Conservation (phyloP, 2,797 vertebrate genomes). For the Poecilia velifera region DNA sequence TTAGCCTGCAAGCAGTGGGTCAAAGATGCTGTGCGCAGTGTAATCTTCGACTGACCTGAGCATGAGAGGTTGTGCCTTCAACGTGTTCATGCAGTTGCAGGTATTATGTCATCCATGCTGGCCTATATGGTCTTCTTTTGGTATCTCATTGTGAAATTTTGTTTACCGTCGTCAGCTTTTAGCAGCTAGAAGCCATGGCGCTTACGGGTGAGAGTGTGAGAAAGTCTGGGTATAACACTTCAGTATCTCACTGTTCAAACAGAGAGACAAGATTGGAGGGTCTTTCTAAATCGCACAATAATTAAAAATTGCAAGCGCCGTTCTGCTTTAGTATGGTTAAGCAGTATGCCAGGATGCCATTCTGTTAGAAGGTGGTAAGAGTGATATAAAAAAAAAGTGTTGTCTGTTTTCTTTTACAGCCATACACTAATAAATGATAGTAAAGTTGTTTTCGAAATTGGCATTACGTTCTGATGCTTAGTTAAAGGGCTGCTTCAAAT, state of each 20-base stretch:
- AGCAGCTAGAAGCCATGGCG: not conserved
- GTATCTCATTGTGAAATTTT: conserved; percentile 13
- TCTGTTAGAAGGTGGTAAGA: not conserved
- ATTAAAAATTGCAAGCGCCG: not conserved
- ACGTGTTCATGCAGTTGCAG: conserved; percentile 25
- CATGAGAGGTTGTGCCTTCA: conserved; percentile 38
- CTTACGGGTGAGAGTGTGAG: not conserved
- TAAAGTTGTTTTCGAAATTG: not conserved
- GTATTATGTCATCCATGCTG: conserved; percentile 26
- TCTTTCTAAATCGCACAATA: not conserved
- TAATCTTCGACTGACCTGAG: conserved; percentile 12
- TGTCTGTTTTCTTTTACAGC: not conserved
- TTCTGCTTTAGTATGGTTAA: not conserved
- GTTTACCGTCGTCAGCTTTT: not conserved
- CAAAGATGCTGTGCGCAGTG: conserved; percentile 22
- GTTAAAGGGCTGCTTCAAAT: not conserved
- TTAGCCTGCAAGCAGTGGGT: conserved; percentile 43
- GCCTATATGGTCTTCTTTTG: conserved; percentile 24
- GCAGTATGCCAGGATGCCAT: not conserved
- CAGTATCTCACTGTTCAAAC: not conserved
- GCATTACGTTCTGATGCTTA: not conserved
- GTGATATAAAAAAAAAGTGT: not conserved
- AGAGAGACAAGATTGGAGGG: not conserved
- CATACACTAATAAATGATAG: not conserved
- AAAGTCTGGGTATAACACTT: not conserved